These are phyloP conservation scores for Strigamia crassipes DNA, from an alignment of 2,888 invertebrate species.

Conservation along the genomic window DNA sequence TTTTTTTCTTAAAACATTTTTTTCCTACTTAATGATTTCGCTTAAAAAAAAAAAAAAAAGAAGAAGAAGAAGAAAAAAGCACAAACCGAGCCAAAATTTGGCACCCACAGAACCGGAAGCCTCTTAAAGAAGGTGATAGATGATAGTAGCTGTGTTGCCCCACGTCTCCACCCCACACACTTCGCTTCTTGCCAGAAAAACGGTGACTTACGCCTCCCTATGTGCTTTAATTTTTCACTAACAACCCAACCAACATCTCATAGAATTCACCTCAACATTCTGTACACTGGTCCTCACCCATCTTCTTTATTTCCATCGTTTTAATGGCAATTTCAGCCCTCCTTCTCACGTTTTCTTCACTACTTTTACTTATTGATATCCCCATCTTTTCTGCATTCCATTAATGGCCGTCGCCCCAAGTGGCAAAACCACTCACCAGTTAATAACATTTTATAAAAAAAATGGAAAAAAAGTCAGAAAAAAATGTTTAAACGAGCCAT, in stretches of 20 bases:
- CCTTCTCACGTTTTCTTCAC: neutral
- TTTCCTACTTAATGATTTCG: constrained; percentile 3
- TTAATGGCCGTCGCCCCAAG: constrained; percentile 35
- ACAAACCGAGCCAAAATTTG: constrained; percentile 16
- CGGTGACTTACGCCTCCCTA: constrained; percentile 6
- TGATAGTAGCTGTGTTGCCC: neutral
- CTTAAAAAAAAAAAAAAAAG: neutral
- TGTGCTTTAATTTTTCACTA: constrained; percentile 29
- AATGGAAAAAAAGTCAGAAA: neutral
- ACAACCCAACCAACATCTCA: constrained; percentile 10
- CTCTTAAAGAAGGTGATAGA: constrained; percentile 21
- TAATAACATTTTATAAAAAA: constrained; percentile 13
- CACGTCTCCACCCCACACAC: neutral
- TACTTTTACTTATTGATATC: constrained; percentile 5
- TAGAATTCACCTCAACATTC: constrained; percentile 14
- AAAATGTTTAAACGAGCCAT: neutral
- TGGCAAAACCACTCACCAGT: constrained; percentile 42
- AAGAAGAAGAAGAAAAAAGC: neutral
- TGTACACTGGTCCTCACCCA: neutral
- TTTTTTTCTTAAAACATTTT: neutral
- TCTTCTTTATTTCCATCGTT: neutral
- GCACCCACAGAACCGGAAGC: constrained; percentile 5
- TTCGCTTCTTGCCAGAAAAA: constrained; percentile 9
- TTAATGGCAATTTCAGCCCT: neutral
- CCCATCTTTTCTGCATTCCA: constrained; percentile 38